phyloP scores from a whole-genome alignment of 2,888 invertebrate genomes.

The Myathropa florea region DNA sequence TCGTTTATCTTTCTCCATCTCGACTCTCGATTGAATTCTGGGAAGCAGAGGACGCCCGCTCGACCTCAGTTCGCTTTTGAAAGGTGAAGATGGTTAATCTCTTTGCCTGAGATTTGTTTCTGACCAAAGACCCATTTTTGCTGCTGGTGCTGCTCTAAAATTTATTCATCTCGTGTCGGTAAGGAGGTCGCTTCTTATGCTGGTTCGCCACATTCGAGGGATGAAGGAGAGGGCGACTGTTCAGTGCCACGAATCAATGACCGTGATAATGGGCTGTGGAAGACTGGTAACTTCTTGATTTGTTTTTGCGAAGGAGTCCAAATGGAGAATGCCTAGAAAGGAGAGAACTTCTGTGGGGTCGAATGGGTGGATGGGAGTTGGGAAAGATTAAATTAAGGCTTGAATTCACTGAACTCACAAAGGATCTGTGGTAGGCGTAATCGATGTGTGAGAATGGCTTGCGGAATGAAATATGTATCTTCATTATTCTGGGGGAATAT shows the following conservation, averaged over 20 bases:
- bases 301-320: neutral
- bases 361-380: too few species aligned
- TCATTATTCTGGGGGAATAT: too few species aligned
- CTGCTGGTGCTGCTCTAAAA: neutral
- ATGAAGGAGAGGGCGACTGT: too few species aligned
- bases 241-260: neutral
- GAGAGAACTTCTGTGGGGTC: neutral
- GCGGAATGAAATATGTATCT: too few species aligned
- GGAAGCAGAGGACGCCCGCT: neutral
- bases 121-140: neutral
- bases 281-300: neutral
- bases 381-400: too few species aligned
- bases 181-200: too few species aligned
- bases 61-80: neutral
- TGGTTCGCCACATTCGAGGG: neutral
- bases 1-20: neutral
- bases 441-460: too few species aligned
- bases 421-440: too few species aligned
- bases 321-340: neutral
- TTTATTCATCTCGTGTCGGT: neutral
- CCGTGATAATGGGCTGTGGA: neutral
- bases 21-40: neutral
- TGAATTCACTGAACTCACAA: too few species aligned
- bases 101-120: neutral
- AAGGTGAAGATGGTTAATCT: neutral